phyloP scores from a whole-genome alignment of 2,888 invertebrate species.

The Sisyra nigra region DNA sequence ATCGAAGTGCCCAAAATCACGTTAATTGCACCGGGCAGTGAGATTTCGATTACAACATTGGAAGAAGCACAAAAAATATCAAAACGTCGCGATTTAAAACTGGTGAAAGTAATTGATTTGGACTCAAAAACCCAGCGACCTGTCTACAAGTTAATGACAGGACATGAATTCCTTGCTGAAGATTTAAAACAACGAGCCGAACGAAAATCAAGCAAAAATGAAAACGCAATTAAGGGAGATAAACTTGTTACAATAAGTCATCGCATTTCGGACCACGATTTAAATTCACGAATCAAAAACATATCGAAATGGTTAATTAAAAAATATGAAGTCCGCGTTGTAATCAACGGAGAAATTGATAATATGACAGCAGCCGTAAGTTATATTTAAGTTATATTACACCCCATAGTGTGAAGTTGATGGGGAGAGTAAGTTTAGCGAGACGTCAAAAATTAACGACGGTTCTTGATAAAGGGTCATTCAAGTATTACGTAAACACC shows the following conservation, averaged over 20 bases:
- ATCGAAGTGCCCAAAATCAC: constrained; percentile 42
- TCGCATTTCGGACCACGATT: constrained; percentile 48
- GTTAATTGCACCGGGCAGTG: constrained; percentile 35
- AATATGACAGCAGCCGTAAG: constrained; percentile 27
- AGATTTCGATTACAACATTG: constrained; percentile 40
- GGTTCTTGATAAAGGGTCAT: too few species aligned
- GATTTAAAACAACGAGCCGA: constrained; percentile 36
- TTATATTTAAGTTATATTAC: constrained; percentile 8
- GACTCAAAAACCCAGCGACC: constrained; percentile 51
- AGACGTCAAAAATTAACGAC: too few species aligned
- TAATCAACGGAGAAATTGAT: constrained; percentile 32
- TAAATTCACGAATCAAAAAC: constrained; percentile 44
- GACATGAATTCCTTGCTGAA: constrained; percentile 44
- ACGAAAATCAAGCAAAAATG: constrained; percentile 28
- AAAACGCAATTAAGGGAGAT: constrained; percentile 35
- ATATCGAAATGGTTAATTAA: constrained; percentile 49
- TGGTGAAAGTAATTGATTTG: constrained; percentile 49
- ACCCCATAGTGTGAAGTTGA: too few species aligned
- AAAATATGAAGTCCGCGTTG: constrained; percentile 43
- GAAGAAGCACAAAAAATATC: constrained; percentile 56
- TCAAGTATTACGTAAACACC: too few species aligned
- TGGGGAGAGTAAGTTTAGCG: too few species aligned
- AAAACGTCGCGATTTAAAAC: constrained; percentile 45
- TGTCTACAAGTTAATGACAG: constrained; percentile 51
- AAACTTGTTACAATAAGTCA: constrained; percentile 45